Evolutionary conservation across 1,140 invertebrate genomes (phyloP), one percentile per base, ranked within the genome.

Genomic region (Brachionus rotundiformis): DNA sequence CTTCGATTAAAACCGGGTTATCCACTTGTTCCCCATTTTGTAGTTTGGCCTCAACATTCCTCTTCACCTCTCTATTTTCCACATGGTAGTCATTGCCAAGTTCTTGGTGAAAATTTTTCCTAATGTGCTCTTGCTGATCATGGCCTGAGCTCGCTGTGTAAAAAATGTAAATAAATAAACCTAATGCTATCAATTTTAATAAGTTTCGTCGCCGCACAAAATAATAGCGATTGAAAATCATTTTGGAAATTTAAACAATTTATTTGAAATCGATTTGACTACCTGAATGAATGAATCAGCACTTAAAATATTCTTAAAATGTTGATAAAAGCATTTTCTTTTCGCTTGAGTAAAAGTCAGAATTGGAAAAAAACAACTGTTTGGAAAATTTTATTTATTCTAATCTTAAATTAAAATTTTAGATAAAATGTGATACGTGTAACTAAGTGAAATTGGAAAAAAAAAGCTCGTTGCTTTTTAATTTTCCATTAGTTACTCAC

Each of bases 191-290:
- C 16, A 68, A 19, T 16, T 68, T 68, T 36, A 36, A 36, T 1
- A 68, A 68, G 19, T 68, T 68, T 33, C 63, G 10, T 6, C 63
- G 63, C 7, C 63, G 63, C 5, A 68, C 33, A 68, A 68, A 68
- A 68, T 19, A 68, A 68, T 68, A 68, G 33, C 63, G 63, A 68
- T 68, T 68, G 19, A 68, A 33, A 11, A 19, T 36, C 63, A 68
- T 68, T 68, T 33, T 68, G 29, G 63, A 68, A 33, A 19, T 54
- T 54, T 54, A 19, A 54, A 54, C n/a, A 54, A 54, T 25, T 54
- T 4, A 54, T 54, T 54, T 54, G 19, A 54, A 16, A 41, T 41
- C 10, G 39, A 54, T 54, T 54, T 54, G 19, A 54, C 47, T 54
- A 54, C n/a, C 47, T 54, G 47, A 54, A 19, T 19, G 4, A 54